phyloP scores from a whole-genome alignment of 1,140 invertebrate genomes.

The Eurosta solidaginis region DNA sequence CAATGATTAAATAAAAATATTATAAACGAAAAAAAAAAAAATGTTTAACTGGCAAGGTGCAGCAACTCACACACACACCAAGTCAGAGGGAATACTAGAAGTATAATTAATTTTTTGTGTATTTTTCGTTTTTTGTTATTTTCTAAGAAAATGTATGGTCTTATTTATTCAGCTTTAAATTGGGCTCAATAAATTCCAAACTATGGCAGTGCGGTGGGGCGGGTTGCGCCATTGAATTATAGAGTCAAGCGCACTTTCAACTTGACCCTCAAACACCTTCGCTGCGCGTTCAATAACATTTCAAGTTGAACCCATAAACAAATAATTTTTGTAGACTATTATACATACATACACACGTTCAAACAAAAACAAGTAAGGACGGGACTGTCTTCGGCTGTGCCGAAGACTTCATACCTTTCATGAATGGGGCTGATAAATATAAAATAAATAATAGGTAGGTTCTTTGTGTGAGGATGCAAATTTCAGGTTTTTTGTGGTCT shows the following conservation, averaged over 20 bases:
- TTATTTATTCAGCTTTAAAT: neutral
- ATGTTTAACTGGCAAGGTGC: neutral
- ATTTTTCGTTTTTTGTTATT: neutral
- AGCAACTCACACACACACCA: neutral
- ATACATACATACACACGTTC: too few relatives aligned
- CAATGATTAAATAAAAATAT: neutral
- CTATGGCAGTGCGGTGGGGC: neutral
- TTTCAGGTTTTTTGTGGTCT: too few relatives aligned
- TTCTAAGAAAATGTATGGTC: neutral
- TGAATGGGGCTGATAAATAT: too few relatives aligned
- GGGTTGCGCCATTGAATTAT: neutral
- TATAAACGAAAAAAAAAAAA: neutral
- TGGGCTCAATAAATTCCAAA: neutral
- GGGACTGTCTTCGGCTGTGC: too few relatives aligned
- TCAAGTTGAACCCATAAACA: neutral
- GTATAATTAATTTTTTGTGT: neutral
- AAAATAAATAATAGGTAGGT: too few relatives aligned
- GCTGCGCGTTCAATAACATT: conserved; percentile 7
- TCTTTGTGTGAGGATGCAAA: too few relatives aligned
- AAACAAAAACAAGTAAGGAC: too few relatives aligned
- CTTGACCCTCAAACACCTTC: conserved; percentile 23
- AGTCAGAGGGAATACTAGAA: neutral
- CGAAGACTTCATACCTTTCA: too few relatives aligned
- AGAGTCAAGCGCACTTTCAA: neutral
- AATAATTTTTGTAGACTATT: too few relatives aligned